Conservation (phyloP, 2,888 invertebrate species). For the Ashinkailepas kermadecensis region DNA sequence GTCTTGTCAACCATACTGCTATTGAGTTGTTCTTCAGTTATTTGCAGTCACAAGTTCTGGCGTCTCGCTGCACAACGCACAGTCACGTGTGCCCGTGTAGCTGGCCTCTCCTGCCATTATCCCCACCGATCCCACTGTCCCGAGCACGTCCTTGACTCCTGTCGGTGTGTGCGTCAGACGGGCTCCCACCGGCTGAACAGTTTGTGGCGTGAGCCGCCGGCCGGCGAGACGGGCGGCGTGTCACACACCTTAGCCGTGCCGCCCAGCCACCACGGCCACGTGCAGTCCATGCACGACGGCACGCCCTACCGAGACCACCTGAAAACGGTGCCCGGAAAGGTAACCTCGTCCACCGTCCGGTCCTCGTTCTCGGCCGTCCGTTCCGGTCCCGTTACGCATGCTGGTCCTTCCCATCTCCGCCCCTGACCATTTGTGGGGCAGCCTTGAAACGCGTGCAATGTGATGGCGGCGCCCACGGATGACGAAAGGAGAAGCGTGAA, state of each 20-base stretch:
- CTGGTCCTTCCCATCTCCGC: too few relatives aligned
- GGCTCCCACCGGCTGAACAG: neutral
- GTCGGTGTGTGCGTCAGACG: neutral
- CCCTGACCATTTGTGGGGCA: too few relatives aligned
- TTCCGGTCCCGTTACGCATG: too few relatives aligned
- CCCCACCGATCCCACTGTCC: too few relatives aligned
- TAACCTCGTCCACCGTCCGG: neutral
- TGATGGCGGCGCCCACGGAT: too few relatives aligned
- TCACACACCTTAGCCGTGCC: neutral
- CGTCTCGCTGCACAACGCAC: neutral
- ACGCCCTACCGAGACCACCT: neutral
- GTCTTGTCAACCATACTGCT: too few relatives aligned
- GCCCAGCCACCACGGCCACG: neutral
- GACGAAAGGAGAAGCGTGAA: too few relatives aligned
- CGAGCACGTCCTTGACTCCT: neutral
- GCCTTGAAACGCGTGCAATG: too few relatives aligned
- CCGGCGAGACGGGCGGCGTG: neutral
- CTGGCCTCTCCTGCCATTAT: too few relatives aligned
- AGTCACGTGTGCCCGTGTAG: too few relatives aligned
- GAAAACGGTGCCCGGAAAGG: constrained; percentile 10
- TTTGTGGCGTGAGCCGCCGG: neutral
- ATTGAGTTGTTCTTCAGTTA: too few relatives aligned
- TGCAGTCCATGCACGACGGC: neutral
- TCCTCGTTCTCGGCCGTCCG: neutral
- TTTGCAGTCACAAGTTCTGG: too few relatives aligned